Percentiles rank a stretch among this genome's conserved stretches.
Conservation (phyloP, 1,140 invertebrate genomes). For the Cyphomyrmex costatus region DNA sequence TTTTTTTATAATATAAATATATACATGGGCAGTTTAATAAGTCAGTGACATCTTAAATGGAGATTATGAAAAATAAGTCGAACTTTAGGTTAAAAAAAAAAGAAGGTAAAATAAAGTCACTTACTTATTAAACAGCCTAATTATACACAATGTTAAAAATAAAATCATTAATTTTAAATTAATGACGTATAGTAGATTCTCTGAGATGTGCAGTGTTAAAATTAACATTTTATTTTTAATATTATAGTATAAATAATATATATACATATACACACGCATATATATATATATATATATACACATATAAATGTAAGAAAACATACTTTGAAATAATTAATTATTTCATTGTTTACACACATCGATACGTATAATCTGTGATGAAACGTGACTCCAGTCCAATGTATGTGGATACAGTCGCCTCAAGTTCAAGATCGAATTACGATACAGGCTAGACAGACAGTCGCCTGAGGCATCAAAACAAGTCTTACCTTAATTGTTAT, state of each 20-base stretch:
- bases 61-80: too few relatives aligned
- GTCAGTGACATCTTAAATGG: too few relatives aligned
- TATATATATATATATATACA: neutral
- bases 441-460: neutral
- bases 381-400: neutral
- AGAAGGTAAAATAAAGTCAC: too few relatives aligned
- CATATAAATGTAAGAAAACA: neutral
- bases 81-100: too few relatives aligned
- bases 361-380: neutral
- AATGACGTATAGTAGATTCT: too few relatives aligned
- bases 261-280: neutral
- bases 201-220: too few relatives aligned
- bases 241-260: too few relatives aligned
- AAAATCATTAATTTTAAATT: too few relatives aligned
- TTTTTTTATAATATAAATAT: neutral
- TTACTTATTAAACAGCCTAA: too few relatives aligned
- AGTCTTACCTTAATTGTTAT: constrained; percentile 30
- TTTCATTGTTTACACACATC: neutral
- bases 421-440: constrained; percentile 44
- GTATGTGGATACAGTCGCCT: neutral
- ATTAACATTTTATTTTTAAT: too few relatives aligned
- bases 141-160: too few relatives aligned
- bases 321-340: neutral
- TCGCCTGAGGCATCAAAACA: constrained; percentile 20
- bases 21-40: too few relatives aligned